phyloP scores from a whole-genome alignment of 1,140 invertebrate species.

The Lerema accius region DNA sequence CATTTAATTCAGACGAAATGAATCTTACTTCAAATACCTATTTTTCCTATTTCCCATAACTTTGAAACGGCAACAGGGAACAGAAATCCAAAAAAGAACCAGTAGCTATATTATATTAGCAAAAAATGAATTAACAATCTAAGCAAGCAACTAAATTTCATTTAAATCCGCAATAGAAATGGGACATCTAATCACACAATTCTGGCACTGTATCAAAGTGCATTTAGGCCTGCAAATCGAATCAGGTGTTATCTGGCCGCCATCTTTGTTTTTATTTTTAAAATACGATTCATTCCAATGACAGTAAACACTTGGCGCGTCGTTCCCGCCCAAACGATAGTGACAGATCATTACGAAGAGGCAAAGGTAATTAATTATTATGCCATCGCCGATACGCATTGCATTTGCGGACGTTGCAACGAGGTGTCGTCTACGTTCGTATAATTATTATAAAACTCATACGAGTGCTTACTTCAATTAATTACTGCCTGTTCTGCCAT shows the following conservation, averaged over 20 bases:
- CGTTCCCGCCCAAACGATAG: constrained; percentile 22
- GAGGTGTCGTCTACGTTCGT: not conserved
- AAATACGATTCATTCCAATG: constrained; percentile 21
- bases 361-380: constrained; percentile 24
- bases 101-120: too few relatives aligned
- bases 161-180: constrained; percentile 1
- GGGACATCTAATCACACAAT: constrained; percentile 5
- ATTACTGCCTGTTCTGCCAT: too few relatives aligned
- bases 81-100: too few relatives aligned
- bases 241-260: constrained; percentile 34
- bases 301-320: constrained; percentile 17
- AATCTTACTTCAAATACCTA: too few relatives aligned
- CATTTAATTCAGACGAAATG: too few relatives aligned
- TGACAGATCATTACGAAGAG: constrained; percentile 17
- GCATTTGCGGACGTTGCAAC: not conserved
- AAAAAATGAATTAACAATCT: too few relatives aligned
- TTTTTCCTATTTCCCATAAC: too few relatives aligned
- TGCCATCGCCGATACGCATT: not conserved
- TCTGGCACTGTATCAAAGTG: constrained; percentile 42
- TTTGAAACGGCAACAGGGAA: too few relatives aligned
- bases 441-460: not conserved
- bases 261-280: constrained; percentile 37
- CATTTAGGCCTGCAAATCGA: constrained; percentile 24
- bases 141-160: not conserved
- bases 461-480: too few relatives aligned